A percentile compares a stretch with the other conserved stretches of the same genome.
These are phyloP conservation scores for Zoanthus gigantus DNA, from an alignment of 92 coral and sea anemone genomes.

Conservation along the genomic window DNA sequence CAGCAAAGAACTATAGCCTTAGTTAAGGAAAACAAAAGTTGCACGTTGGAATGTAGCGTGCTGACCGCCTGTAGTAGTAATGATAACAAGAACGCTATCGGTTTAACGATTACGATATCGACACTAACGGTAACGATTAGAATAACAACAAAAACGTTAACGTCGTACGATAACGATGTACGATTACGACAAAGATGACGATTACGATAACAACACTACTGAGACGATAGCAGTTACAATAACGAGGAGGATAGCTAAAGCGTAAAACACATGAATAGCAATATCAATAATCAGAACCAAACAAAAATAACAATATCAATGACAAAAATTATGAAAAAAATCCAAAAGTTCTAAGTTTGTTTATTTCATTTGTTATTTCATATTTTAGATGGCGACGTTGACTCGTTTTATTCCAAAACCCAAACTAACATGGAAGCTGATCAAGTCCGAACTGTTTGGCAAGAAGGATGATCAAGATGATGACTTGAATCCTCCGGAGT, in stretches of 20 bases:
- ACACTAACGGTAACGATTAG: no score
- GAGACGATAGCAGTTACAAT: no score
- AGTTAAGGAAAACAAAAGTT: neutral
- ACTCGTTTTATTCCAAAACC: constrained; percentile 30
- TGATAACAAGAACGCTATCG: neutral
- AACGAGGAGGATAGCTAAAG: no score
- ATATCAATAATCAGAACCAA: no score
- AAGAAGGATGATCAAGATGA: constrained; percentile 18
- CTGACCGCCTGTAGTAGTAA: neutral
- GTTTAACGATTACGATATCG: neutral
- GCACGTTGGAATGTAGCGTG: no score
- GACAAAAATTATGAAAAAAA: no score
- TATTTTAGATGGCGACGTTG: neutral
- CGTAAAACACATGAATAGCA: no score
- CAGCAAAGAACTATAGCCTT: neutral
- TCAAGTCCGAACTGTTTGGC: constrained; percentile 33
- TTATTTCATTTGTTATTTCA: neutral
- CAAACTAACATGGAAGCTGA: constrained; percentile 37
- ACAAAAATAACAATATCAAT: no score
- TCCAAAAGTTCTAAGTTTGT: no score
- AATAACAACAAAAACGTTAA: neutral
- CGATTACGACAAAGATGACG: no score
- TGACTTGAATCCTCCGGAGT: constrained; percentile 23
- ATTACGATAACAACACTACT: no score
- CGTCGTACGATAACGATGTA: neutral